A percentile compares a stretch with the other conserved stretches of the same genome.
These are phyloP conservation scores for Sprattus sprattus DNA, from an alignment of 2,113 vertebrate genomes.

Conservation along the genomic window DNA sequence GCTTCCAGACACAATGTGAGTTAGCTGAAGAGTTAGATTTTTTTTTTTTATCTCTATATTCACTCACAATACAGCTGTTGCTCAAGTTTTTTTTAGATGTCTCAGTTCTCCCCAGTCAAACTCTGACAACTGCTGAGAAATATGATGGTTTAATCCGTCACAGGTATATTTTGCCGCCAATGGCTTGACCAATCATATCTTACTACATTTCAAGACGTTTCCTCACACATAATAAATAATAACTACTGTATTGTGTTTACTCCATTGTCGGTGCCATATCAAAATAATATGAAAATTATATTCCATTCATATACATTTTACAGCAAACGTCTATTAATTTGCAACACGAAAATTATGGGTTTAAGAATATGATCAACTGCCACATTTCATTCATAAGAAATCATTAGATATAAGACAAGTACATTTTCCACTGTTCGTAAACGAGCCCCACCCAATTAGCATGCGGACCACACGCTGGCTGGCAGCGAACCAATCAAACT, in stretches of 20 bases:
- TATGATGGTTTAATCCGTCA: neutral
- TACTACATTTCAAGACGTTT: no score
- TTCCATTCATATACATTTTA: no score
- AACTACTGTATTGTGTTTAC: no score
- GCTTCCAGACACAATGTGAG: neutral
- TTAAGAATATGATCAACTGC: no score
- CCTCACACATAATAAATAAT: no score
- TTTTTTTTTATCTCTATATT: neutral
- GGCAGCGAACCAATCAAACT: slow-evolving; percentile 37
- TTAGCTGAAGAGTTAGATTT: neutral
- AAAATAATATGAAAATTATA: no score
- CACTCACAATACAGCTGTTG: neutral
- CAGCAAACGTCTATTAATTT: no score
- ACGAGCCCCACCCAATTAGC: slow-evolving; percentile 47
- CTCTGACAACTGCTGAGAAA: neutral
- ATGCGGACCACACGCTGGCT: slow-evolving; percentile 29
- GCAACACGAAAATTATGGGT: no score
- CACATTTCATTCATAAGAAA: neutral
- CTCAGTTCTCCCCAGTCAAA: neutral
- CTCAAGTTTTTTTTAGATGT: neutral
- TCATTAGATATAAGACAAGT: neutral
- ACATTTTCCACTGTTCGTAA: slow-evolving; percentile 42
- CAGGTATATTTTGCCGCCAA: neutral
- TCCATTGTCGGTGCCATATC: no score
- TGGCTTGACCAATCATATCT: neutral